A percentile compares a stretch with the other conserved stretches of the same genome.
phyloP scores from a whole-genome alignment of 2,888 invertebrate species.

The Zhuqinia jingwanae region DNA sequence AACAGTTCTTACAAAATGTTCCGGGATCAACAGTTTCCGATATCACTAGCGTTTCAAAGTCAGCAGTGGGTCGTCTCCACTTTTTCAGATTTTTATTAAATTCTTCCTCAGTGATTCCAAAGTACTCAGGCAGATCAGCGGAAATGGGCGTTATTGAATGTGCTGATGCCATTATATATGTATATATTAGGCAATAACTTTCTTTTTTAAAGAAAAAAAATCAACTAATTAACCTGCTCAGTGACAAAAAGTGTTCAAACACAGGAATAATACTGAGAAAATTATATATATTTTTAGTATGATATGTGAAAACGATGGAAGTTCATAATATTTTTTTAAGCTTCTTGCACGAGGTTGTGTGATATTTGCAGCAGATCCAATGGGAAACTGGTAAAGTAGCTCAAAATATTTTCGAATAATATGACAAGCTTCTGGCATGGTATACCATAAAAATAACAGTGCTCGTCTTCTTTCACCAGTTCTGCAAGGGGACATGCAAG shows the following conservation, averaged over 20 bases:
- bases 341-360: conserved; percentile 65
- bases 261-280: too few species aligned
- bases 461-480: conserved; percentile 16
- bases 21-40: conserved; percentile 75
- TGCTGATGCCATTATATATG: conserved; percentile 34
- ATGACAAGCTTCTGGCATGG: conserved; percentile 62
- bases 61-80: conserved; percentile 75
- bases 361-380: conserved; percentile 62
- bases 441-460: conserved; percentile 42
- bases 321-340: not conserved
- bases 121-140: conserved; percentile 65
- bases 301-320: not conserved
- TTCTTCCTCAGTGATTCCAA: conserved; percentile 72
- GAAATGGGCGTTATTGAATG: not conserved
- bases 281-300: too few species aligned
- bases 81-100: conserved; percentile 73
- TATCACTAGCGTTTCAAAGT: conserved; percentile 77
- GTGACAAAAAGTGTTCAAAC: too few species aligned
- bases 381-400: conserved; percentile 59
- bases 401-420: conserved; percentile 57
- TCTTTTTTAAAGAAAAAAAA: too few species aligned
- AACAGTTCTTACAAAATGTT: conserved; percentile 74
- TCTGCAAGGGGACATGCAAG: conserved; percentile 19
- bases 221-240: too few species aligned
- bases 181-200: too few species aligned